These are phyloP conservation scores for Drosophila oshimai DNA, from an alignment of 1,140 invertebrate species.

Conservation along the genomic window DNA sequence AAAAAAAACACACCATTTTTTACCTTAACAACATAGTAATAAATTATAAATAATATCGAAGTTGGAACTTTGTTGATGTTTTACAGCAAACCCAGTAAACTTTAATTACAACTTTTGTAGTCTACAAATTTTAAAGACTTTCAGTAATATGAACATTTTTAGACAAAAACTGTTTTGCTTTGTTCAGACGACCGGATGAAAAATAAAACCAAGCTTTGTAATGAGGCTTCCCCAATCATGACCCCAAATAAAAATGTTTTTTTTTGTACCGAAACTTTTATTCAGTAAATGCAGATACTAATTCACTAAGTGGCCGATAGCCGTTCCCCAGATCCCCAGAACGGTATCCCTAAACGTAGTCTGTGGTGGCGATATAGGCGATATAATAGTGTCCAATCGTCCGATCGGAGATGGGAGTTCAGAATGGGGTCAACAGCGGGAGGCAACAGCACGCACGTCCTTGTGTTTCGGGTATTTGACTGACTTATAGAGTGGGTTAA, in stretches of 20 bases:
- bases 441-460: conserved; percentile 61
- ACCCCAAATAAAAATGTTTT: conserved; percentile 1
- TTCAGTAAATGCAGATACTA: conserved; percentile 79
- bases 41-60: too few species aligned
- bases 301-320: conserved; percentile 54
- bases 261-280: conserved; percentile 82
- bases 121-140: too few species aligned
- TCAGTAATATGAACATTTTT: too few species aligned
- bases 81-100: too few species aligned
- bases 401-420: background rate
- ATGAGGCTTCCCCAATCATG: too few species aligned
- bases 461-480: conserved; percentile 30
- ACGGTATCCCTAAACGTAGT: conserved; percentile 48
- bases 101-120: too few species aligned
- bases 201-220: too few species aligned
- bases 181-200: too few species aligned
- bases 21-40: too few species aligned
- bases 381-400: background rate
- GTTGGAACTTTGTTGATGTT: too few species aligned
- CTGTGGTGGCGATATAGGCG: conserved; percentile 1
- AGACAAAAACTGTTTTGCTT: conserved; percentile 1
- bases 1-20: too few species aligned
- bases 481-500: background rate
- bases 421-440: conserved; percentile 11
- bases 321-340: conserved; percentile 51